phyloP scores from a whole-genome alignment of 2,888 invertebrate species.

The Dysmachus trigonus region DNA sequence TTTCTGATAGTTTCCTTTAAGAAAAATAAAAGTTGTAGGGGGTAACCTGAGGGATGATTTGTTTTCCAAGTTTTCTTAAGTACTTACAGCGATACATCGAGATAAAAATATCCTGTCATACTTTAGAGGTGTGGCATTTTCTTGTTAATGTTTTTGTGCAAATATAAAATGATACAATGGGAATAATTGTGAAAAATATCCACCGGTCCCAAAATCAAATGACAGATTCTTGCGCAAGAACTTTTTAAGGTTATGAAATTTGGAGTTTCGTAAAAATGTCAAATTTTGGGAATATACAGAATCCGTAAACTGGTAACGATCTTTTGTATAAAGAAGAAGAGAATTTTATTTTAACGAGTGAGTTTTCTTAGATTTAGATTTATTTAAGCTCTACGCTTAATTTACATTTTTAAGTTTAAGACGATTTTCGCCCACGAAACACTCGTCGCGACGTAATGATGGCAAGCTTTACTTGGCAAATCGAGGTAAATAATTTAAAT shows the following conservation, averaged over 20 bases:
- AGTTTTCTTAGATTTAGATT: too few relatives aligned
- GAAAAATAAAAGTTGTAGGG: not conserved
- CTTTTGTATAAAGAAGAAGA: not conserved
- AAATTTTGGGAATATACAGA: not conserved
- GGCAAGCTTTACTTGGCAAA: too few relatives aligned
- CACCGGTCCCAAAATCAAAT: not conserved
- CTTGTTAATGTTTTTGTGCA: not conserved
- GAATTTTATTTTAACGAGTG: not conserved
- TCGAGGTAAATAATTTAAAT: not conserved
- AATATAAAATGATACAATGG: not conserved
- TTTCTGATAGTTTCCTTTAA: constrained; percentile 65
- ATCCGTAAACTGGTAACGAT: not conserved
- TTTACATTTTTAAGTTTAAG: too few relatives aligned
- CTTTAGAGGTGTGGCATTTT: not conserved
- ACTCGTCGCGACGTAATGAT: too few relatives aligned
- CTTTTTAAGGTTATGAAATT: not conserved
- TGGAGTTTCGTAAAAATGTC: not conserved
- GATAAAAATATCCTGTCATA: constrained; percentile 66
- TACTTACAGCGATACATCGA: constrained; percentile 69
- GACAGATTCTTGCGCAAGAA: not conserved
- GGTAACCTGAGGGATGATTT: not conserved
- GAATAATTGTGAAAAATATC: not conserved
- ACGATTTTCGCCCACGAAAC: too few relatives aligned
- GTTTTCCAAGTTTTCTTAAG: constrained; percentile 37
- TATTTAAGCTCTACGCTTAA: too few relatives aligned